Percentiles rank a stretch among this genome's conserved stretches.
Evolutionary conservation across 2,797 vertebrate genomes (phyloP).

Genomic region (Leontopithecus rosalia): DNA sequence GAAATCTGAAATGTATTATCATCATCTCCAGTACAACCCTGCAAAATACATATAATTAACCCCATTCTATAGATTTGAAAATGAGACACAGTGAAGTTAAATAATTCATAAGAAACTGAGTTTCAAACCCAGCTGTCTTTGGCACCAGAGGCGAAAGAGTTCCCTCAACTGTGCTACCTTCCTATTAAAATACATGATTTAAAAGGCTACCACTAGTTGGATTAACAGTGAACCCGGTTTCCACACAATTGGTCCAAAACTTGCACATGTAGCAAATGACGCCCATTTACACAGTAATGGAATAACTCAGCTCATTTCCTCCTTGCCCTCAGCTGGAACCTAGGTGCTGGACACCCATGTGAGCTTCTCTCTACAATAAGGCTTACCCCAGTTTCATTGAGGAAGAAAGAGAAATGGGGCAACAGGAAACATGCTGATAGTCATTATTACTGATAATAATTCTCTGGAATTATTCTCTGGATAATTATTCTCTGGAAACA

Average conservation of each 20-base stretch:
- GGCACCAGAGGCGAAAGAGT: neutral
- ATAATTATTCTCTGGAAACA: neutral
- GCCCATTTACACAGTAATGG: neutral
- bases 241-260: neutral
- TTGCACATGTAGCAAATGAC: neutral
- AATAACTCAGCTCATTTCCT: neutral
- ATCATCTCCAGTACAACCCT: neutral
- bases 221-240: neutral
- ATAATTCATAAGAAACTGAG: slow-evolving; percentile 4
- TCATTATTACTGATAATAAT: neutral
- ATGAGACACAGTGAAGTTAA: slow-evolving; percentile 18
- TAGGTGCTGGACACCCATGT: neutral
- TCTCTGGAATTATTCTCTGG: neutral
- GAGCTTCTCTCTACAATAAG: neutral
- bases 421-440: neutral
- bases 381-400: neutral
- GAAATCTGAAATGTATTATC: slow-evolving; percentile 26
- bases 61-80: slow-evolving; percentile 48
- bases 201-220: neutral
- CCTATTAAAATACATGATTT: slow-evolving; percentile 38
- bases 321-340: neutral
- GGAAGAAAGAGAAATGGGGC: slow-evolving; percentile 1
- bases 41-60: slow-evolving; percentile 21
- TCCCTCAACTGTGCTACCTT: neutral
- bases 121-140: slow-evolving; percentile 24